Percentiles rank a stretch among this genome's conserved stretches.
These are phyloP conservation scores for Forbesichthys papilliferus DNA, from an alignment of 2,113 vertebrate genomes.

Conservation along the genomic window DNA sequence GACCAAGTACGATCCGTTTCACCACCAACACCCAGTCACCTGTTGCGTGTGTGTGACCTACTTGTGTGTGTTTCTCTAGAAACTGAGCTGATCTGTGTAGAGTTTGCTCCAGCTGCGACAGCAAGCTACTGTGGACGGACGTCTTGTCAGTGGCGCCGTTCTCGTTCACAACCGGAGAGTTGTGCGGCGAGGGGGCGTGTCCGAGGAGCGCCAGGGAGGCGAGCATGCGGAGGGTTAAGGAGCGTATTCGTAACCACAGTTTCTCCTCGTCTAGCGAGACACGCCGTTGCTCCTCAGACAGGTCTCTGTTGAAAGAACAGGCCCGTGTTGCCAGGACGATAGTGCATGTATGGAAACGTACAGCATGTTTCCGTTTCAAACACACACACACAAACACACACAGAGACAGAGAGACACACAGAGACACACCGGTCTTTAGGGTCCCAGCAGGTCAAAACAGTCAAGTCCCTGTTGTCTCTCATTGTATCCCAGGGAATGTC, in stretches of 20 bases:
- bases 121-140: slow-evolving; percentile 77
- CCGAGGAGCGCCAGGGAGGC: slow-evolving; percentile 79
- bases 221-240: slow-evolving; percentile 87
- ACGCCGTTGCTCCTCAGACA: slow-evolving; percentile 86
- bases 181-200: slow-evolving; percentile 80
- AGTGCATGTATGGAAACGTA: not conserved
- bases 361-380: not conserved
- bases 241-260: slow-evolving; percentile 89
- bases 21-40: not conserved
- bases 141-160: slow-evolving; percentile 88
- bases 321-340: not conserved
- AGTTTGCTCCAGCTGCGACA: slow-evolving; percentile 83
- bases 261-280: slow-evolving; percentile 90
- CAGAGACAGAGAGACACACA: no score
- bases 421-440: slow-evolving; percentile 84
- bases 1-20: no score
- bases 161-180: slow-evolving; percentile 84
- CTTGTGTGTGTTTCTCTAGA: slow-evolving; percentile 83
- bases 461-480: slow-evolving; percentile 94
- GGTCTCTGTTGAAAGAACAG: slow-evolving; percentile 71
- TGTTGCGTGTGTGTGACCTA: slow-evolving; percentile 42
- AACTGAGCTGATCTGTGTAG: slow-evolving; percentile 82
- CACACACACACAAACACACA: not conserved
- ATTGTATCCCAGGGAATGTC: slow-evolving; percentile 94
- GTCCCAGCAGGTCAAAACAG: slow-evolving; percentile 92